phyloP scores from a whole-genome alignment of 2,888 invertebrate species.

The Sinodicranocentrus sp. region DNA sequence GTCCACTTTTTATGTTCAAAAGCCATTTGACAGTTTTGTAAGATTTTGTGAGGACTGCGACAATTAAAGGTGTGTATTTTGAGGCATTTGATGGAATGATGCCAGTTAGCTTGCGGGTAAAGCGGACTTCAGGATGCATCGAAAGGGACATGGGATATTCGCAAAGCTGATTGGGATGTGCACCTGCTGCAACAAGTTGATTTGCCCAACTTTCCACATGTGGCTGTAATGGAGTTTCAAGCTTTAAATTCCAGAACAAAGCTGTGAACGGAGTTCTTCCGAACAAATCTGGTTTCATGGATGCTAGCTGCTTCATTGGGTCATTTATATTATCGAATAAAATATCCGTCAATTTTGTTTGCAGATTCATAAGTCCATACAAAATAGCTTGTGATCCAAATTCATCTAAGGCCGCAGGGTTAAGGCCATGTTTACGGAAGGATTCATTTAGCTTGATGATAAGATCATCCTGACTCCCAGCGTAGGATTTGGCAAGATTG shows the following conservation, averaged over 20 bases:
- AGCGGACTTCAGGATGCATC: conserved; percentile 59
- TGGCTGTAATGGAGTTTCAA: conserved; percentile 36
- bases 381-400: conserved; percentile 78
- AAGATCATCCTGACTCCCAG: conserved; percentile 20
- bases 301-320: background rate
- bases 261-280: conserved; percentile 79
- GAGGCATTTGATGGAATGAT: conserved; percentile 36
- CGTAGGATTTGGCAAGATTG: conserved; percentile 77
- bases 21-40: conserved; percentile 73
- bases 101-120: conserved; percentile 3
- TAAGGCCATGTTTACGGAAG: conserved; percentile 78
- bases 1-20: conserved; percentile 33
- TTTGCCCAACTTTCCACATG: conserved; percentile 27
- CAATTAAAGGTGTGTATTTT: conserved; percentile 70
- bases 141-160: conserved; percentile 68
- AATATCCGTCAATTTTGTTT: conserved; percentile 77
- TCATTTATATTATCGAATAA: conserved; percentile 8
- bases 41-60: conserved; percentile 66
- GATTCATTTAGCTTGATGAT: conserved; percentile 62
- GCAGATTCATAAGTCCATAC: conserved; percentile 78
- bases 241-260: conserved; percentile 78
- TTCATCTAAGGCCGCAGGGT: conserved; percentile 78
- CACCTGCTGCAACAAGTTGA: conserved; percentile 37
- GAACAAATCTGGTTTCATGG: conserved; percentile 77
- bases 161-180: conserved; percentile 42